These are phyloP conservation scores for Oreochromis mossambicus DNA, from an alignment of 2,797 vertebrate species.

Conservation along the genomic window DNA sequence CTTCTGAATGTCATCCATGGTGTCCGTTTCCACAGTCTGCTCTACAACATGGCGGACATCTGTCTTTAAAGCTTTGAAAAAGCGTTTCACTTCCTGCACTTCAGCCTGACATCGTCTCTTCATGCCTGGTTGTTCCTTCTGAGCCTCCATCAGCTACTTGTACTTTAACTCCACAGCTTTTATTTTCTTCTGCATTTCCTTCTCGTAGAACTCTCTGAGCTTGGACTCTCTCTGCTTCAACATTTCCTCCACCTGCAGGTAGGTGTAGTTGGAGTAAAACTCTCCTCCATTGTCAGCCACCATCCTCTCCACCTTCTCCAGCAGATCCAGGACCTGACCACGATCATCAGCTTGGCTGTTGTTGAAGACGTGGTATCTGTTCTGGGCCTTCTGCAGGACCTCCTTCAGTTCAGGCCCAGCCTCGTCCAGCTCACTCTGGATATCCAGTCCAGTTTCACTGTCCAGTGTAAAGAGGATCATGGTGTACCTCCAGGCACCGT, in stretches of 20 bases:
- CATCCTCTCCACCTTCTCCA: slow-evolving; percentile 34
- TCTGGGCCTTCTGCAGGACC: background rate
- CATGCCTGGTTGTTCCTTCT: background rate
- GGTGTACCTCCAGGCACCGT: slow-evolving; percentile 22
- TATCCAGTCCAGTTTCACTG: too few species aligned
- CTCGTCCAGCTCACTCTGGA: background rate
- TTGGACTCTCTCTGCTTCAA: background rate
- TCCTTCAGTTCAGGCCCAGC: background rate
- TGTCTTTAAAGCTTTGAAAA: background rate
- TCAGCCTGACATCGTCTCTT: background rate
- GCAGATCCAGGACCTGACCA: slow-evolving; percentile 15
- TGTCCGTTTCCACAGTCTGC: background rate
- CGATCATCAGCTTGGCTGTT: background rate
- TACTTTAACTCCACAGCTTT: background rate
- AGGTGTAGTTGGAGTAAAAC: background rate
- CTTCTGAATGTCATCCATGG: background rate
- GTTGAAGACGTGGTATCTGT: slow-evolving; percentile 15
- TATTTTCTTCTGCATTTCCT: slow-evolving; percentile 6
- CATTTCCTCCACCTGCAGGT: background rate
- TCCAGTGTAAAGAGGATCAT: slow-evolving; percentile 30
- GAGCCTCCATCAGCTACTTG: background rate
- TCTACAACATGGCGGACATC: background rate
- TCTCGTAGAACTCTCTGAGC: background rate
- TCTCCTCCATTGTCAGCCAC: background rate
- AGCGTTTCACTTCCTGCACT: background rate